Conservation (phyloP, 2,888 invertebrate genomes). For the Nomada hirtipes region DNA sequence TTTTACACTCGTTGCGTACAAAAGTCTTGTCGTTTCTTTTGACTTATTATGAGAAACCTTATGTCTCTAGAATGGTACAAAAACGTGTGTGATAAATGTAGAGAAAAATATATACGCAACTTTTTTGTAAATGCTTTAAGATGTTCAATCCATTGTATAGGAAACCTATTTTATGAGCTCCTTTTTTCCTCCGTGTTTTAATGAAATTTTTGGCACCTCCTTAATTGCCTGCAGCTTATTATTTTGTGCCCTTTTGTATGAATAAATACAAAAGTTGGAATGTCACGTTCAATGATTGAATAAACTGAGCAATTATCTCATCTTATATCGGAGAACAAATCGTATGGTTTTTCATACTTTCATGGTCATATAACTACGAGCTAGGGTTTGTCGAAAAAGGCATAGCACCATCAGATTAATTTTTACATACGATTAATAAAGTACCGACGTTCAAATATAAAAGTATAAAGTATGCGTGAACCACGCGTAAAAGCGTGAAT, state of each 20-base stretch:
- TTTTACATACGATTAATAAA: conserved; percentile 45
- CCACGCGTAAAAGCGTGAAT: conserved; percentile 24
- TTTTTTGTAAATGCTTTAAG: conserved; percentile 25
- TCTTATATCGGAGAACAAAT: background rate
- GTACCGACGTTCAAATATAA: conserved; percentile 41
- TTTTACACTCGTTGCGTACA: conserved; percentile 49
- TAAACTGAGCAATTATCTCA: conserved; percentile 24
- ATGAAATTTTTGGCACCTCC: conserved; percentile 50
- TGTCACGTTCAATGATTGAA: conserved; percentile 30
- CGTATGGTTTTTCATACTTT: conserved; percentile 28
- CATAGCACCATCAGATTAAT: conserved; percentile 59
- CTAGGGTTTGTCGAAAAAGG: conserved; percentile 42
- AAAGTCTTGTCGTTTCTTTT: conserved; percentile 56
- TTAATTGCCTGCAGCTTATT: conserved; percentile 8
- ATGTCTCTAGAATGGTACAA: conserved; percentile 57
- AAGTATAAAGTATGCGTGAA: conserved; percentile 48
- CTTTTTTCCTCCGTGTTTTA: background rate
- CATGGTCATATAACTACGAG: conserved; percentile 39
- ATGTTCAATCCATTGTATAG: conserved; percentile 19
- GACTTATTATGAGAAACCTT: conserved; percentile 29
- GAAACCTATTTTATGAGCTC: conserved; percentile 31
- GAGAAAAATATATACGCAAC: conserved; percentile 50
- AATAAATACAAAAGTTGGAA: conserved; percentile 35
- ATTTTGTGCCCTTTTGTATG: conserved; percentile 19
- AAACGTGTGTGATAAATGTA: conserved; percentile 44